Percentiles rank a stretch among this genome's conserved stretches.
Evolutionary conservation across 2,113 vertebrate species (phyloP).

Genomic region (Bettongia penicillata): DNA sequence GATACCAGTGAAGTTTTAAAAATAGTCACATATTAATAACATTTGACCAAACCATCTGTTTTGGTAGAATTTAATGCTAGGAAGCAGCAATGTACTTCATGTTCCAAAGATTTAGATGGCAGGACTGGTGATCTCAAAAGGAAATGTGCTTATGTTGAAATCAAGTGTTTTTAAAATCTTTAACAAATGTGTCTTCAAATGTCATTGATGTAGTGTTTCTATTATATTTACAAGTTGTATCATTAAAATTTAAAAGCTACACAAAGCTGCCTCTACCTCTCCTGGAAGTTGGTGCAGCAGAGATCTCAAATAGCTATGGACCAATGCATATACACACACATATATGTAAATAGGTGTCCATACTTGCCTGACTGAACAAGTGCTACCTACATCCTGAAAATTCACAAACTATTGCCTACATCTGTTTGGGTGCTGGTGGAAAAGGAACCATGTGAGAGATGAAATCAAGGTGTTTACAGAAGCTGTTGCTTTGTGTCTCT

Average conservation of each 20-base stretch:
- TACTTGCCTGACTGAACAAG: not conserved
- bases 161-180: not conserved
- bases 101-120: not conserved
- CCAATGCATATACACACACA: too few relatives aligned
- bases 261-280: not conserved
- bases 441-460: not conserved
- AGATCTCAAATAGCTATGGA: too few relatives aligned
- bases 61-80: not conserved
- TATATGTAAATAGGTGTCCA: too few relatives aligned
- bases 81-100: not conserved
- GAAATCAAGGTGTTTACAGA: not conserved
- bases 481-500: not conserved
- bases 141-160: not conserved
- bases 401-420: not conserved
- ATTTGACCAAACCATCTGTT: not conserved
- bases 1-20: not conserved
- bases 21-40: not conserved
- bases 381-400: not conserved
- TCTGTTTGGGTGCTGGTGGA: not conserved
- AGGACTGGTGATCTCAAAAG: not conserved
- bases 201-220: not conserved
- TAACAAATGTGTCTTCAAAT: not conserved
- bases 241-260: not conserved
- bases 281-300: not conserved
- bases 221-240: not conserved